Evolutionary conservation across 2,888 invertebrate species (phyloP).

Genomic region (Homarus gammarus): DNA sequence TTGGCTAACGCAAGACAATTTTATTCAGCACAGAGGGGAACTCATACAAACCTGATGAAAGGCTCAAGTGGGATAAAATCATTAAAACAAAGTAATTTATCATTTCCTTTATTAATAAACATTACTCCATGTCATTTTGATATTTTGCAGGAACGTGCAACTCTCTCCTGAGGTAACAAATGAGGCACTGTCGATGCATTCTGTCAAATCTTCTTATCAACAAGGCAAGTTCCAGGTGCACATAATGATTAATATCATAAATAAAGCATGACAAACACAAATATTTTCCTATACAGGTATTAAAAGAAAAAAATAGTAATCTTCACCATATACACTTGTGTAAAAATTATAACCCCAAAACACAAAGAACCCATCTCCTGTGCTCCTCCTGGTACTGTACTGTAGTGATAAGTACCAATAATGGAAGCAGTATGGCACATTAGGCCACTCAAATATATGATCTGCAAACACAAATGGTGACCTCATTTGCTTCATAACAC

Average conservation of each 20-base stretch:
- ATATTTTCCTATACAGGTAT: conserved; percentile 8
- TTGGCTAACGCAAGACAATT: too few relatives aligned
- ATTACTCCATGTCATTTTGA: conserved; percentile 48
- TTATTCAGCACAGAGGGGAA: too few relatives aligned
- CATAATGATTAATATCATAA: not conserved
- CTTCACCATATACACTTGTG: too few relatives aligned
- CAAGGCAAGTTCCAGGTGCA: not conserved
- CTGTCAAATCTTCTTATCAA: not conserved
- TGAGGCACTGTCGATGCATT: conserved; percentile 41
- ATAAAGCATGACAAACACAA: not conserved
- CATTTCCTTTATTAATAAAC: conserved; percentile 32
- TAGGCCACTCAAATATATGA: too few relatives aligned
- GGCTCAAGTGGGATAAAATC: not conserved
- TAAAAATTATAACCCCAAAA: too few relatives aligned
- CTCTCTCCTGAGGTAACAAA: conserved; percentile 53
- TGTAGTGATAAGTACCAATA: too few relatives aligned
- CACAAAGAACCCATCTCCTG: too few relatives aligned
- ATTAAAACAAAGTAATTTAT: not conserved
- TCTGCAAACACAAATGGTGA: too few relatives aligned
- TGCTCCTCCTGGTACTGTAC: too few relatives aligned
- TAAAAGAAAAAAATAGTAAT: not conserved
- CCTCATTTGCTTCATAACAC: too few relatives aligned
- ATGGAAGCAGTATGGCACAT: not conserved
- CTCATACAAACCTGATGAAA: too few relatives aligned
- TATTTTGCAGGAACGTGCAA: conserved; percentile 35